Base-by-base conservation (phyloP, 2,797 vertebrate species). In the Aphelocoma californica region DNA sequence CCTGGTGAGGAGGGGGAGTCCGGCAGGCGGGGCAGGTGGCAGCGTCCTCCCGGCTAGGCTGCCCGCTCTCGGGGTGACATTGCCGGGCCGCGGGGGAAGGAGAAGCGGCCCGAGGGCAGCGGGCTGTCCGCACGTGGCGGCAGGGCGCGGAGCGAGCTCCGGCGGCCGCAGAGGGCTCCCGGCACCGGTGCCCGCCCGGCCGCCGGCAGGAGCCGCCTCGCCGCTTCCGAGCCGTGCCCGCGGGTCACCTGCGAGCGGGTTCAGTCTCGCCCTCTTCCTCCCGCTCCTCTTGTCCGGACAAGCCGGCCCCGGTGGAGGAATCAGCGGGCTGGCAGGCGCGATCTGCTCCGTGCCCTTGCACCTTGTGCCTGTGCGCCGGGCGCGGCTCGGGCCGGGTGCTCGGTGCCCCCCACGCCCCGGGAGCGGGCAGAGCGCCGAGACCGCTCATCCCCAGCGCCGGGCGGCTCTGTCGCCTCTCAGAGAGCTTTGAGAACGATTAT, bases 1-100 rank as follows among this genome's bases (percentile, higher is more conserved):
- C 83, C 90, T 14, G 96, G 96, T 97, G 96, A 95, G 94, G 81
- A 95, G 32, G 23, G 66, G 72, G 44, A 50, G 67, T 24, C 62
- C 40, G 86, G 79, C 91, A 50, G 54, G 71, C 42, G 90, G 73
- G 67, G 36, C 40, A 65, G 56, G 50, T 28, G 42, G 13, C 48
- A 29, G n/a, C 56, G 64, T 10, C 42, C 28, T 47, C n/a, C 66
- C 1, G 36, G 79, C 31, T 25, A 64, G 47, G 45, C 54, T 56
- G 2, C 45, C 61, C 7, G 65, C 60, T 23, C 29, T 26, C 9
- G 57, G 48, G 81, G 31, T 54, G 77, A 86, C 71, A 31, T 29
- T 84, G 88, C 34, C 47, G 51, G 74, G 53, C 67, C 28, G 40
- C 34, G 42, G 80, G 74, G 48, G 54, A 65, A 50, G 54, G 50